These are phyloP conservation scores for Antigone vipio DNA, from an alignment of 2,113 vertebrate genomes.

Conservation along the genomic window DNA sequence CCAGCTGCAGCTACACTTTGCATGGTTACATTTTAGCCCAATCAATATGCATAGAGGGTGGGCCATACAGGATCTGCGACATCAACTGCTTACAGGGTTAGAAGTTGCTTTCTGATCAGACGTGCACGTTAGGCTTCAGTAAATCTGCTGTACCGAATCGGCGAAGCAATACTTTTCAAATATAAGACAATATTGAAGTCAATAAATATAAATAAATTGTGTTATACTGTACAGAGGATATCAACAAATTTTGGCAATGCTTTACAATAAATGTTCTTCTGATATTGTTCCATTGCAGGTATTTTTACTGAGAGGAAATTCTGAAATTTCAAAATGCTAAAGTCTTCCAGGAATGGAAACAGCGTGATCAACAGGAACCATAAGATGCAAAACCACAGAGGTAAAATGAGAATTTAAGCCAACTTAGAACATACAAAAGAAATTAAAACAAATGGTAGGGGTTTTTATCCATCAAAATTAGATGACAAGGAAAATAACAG, in stretches of 20 bases:
- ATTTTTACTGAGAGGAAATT: background rate
- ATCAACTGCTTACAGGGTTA: background rate
- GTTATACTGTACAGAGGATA: background rate
- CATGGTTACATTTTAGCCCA: background rate
- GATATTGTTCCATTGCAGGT: background rate
- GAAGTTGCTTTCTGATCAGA: background rate
- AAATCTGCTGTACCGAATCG: background rate
- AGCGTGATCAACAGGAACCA: background rate
- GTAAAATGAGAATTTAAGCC: background rate
- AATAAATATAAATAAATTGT: background rate
- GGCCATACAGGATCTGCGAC: background rate
- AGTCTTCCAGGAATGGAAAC: background rate
- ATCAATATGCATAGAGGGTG: background rate
- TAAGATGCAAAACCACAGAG: background rate
- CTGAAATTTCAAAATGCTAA: background rate
- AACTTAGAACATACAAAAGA: background rate
- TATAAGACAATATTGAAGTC: background rate
- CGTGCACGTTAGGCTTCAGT: background rate
- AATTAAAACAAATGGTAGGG: background rate
- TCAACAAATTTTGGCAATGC: background rate
- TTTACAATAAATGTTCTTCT: background rate
- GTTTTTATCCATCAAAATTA: background rate
- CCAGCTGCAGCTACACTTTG: background rate
- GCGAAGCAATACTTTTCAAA: background rate
- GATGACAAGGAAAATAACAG: background rate